Conservation (phyloP, 2,113 vertebrate species). For the Chitala chitala region DNA sequence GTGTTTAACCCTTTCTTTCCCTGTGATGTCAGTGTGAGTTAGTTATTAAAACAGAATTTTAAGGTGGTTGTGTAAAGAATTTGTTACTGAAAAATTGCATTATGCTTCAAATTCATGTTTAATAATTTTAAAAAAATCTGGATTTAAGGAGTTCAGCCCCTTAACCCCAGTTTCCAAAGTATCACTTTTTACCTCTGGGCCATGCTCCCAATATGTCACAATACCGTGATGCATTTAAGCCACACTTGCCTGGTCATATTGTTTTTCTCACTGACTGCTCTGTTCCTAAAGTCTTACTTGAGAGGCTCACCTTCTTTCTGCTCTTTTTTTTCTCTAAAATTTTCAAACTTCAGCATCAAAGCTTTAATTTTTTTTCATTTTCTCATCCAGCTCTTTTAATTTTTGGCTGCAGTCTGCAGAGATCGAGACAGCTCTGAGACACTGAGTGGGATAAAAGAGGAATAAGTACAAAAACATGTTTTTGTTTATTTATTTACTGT, state of each 20-base stretch:
- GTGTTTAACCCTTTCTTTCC: no score
- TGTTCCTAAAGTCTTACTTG: background rate
- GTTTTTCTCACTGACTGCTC: background rate
- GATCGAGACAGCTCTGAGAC: background rate
- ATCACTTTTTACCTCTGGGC: background rate
- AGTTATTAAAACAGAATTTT: no score
- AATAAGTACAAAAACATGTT: background rate
- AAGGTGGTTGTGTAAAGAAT: no score
- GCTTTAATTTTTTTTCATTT: background rate
- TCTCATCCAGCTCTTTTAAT: conserved; percentile 6
- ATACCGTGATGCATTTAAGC: background rate
- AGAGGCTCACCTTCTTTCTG: background rate
- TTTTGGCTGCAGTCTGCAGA: background rate
- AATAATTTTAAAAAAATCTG: no score
- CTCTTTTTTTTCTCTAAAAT: background rate
- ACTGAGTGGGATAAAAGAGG: conserved; percentile 8
- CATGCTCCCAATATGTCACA: background rate
- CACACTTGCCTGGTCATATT: background rate
- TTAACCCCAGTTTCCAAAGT: background rate
- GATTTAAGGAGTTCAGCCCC: background rate
- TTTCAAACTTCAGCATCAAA: background rate
- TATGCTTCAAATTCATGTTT: no score
- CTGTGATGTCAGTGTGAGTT: no score
- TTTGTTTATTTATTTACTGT: conserved; percentile 23
- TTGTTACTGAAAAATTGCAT: no score